Evolutionary conservation across 2,888 invertebrate genomes (phyloP).

Genomic region (Hartigia nigra): DNA sequence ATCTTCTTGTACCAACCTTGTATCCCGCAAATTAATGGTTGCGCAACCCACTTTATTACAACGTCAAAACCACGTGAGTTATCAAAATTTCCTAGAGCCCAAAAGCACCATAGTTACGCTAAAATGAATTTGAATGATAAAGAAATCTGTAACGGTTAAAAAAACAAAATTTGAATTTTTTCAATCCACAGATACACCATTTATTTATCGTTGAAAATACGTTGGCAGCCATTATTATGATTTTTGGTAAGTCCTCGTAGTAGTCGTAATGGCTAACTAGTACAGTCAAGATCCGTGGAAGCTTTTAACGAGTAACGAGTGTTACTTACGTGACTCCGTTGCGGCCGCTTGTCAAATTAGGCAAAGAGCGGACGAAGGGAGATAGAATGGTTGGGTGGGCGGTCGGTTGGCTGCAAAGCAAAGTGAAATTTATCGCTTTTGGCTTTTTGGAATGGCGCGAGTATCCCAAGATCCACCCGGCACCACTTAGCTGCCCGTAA

Average conservation of each 20-base stretch:
- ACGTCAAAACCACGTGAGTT: neutral
- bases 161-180: neutral
- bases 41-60: slow-evolving; percentile 32
- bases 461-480: slow-evolving; percentile 24
- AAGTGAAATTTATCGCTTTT: slow-evolving; percentile 52
- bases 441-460: slow-evolving; percentile 48
- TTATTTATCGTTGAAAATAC: too few relatives aligned
- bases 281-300: neutral
- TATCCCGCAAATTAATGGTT: slow-evolving; percentile 59
- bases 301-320: slow-evolving; percentile 34
- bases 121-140: too few relatives aligned
- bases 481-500: slow-evolving; percentile 62
- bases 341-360: slow-evolving; percentile 41
- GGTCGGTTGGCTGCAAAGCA: slow-evolving; percentile 21
- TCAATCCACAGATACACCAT: neutral
- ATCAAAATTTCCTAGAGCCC: neutral
- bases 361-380: slow-evolving; percentile 23
- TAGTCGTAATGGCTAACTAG: neutral
- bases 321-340: slow-evolving; percentile 39
- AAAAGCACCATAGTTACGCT: neutral
- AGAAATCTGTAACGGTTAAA: neutral
- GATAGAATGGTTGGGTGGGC: slow-evolving; percentile 17
- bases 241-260: neutral
- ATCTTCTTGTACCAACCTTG: slow-evolving; percentile 56
- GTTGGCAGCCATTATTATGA: neutral